phyloP scores from a whole-genome alignment of 2,797 vertebrate species.

The Meriones psammophilus region DNA sequence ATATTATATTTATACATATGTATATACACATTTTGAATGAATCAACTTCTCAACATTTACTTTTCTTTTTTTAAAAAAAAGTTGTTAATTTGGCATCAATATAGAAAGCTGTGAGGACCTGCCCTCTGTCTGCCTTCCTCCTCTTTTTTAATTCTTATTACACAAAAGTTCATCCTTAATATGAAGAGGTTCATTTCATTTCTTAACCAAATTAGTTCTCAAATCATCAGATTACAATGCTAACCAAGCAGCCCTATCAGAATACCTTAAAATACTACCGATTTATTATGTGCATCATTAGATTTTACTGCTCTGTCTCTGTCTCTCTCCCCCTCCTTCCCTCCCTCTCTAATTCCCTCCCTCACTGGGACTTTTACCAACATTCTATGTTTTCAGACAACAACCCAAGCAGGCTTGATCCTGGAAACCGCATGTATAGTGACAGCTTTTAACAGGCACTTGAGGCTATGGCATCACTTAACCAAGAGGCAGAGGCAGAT shows the following conservation, averaged over 20 bases:
- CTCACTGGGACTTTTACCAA: neutral
- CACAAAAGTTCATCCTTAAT: neutral
- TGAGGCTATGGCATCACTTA: neutral
- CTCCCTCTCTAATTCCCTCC: rapidly evolving
- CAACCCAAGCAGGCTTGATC: neutral
- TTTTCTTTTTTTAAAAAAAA: neutral
- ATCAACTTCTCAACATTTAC: neutral
- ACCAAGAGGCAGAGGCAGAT: neutral
- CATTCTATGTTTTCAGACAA: neutral
- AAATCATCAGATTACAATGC: slow-evolving; percentile 30
- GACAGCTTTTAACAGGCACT: slow-evolving; percentile 14
- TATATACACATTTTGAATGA: neutral
- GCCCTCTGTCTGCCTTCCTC: neutral
- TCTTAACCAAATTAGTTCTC: slow-evolving; percentile 57
- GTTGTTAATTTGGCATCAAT: neutral
- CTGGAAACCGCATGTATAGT: neutral
- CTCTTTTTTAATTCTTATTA: neutral
- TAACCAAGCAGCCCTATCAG: neutral
- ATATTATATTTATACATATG: too few relatives aligned
- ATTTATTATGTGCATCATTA: neutral
- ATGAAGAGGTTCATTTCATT: slow-evolving; percentile 28
- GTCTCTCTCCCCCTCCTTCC: rapidly evolving
- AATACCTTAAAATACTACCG: slow-evolving; percentile 43
- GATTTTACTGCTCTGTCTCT: neutral
- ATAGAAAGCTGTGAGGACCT: neutral